phyloP scores from a whole-genome alignment of 2,797 vertebrate species.

The Rhincodon typus region DNA sequence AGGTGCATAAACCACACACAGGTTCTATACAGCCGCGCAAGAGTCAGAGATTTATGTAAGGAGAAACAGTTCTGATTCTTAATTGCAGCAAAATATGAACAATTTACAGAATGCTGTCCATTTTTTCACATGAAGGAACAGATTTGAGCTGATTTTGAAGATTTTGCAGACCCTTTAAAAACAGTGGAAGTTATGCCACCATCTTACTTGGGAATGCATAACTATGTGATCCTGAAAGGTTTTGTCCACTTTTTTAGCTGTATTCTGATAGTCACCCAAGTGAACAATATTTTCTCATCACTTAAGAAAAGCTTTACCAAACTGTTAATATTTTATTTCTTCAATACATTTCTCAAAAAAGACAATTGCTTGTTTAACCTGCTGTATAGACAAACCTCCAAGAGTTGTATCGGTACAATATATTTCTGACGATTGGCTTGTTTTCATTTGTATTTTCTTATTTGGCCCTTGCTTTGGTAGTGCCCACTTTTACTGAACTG shows the following conservation, averaged over 20 bases:
- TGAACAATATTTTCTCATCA: background rate
- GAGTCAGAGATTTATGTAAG: background rate
- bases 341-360: background rate
- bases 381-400: background rate
- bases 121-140: background rate
- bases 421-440: background rate
- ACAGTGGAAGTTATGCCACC: background rate
- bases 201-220: background rate
- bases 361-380: background rate
- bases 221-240: background rate
- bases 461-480: background rate
- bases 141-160: background rate
- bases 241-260: background rate
- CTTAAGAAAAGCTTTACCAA: background rate
- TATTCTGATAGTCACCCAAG: background rate
- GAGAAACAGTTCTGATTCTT: background rate
- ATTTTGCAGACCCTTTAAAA: background rate
- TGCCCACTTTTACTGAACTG: background rate
- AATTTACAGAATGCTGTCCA: background rate
- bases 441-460: background rate
- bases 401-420: background rate
- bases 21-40: background rate
- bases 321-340: background rate
- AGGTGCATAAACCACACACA: background rate
- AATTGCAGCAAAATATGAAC: background rate